A percentile compares a stretch with the other conserved stretches of the same genome.
phyloP scores from a whole-genome alignment of 2,888 invertebrate genomes.

The Clusia tigrina region DNA sequence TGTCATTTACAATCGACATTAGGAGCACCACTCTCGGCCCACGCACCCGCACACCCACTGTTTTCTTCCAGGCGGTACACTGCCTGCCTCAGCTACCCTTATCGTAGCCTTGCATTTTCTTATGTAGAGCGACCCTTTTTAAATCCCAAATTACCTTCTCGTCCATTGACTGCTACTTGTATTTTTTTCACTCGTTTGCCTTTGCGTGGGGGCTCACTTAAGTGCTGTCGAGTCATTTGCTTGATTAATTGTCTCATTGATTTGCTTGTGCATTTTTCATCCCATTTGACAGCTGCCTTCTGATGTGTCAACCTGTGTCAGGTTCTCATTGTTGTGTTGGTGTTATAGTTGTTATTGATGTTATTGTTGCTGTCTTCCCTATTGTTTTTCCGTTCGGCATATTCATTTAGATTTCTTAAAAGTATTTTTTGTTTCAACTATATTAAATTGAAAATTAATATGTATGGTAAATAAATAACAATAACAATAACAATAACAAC shows the following conservation, averaged over 20 bases:
- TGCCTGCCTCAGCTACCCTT: no score
- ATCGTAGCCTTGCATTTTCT: background rate
- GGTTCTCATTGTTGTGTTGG: background rate
- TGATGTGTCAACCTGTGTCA: conserved; percentile 11
- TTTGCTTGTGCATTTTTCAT: conserved; percentile 24
- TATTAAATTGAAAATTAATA: conserved; percentile 47
- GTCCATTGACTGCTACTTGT: conserved; percentile 6
- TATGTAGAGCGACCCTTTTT: background rate
- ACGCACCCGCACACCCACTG: background rate
- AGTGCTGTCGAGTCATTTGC: conserved; percentile 23
- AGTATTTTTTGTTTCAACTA: conserved; percentile 46
- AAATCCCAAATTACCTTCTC: conserved; percentile 8
- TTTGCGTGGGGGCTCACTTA: background rate
- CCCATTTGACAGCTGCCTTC: conserved; percentile 12
- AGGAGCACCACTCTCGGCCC: conserved; percentile 9
- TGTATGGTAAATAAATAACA: conserved; percentile 40
- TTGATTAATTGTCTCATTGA: conserved; percentile 28
- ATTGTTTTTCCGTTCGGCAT: background rate
- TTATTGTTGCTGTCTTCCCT: background rate
- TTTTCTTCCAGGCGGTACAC: no score
- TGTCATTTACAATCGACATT: conserved; percentile 37
- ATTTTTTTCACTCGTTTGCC: background rate
- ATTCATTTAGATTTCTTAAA: conserved; percentile 30
- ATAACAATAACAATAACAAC: background rate
- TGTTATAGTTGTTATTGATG: background rate